Conservation (phyloP, 1,140 invertebrate genomes). For the Cryptotermes secundus region DNA sequence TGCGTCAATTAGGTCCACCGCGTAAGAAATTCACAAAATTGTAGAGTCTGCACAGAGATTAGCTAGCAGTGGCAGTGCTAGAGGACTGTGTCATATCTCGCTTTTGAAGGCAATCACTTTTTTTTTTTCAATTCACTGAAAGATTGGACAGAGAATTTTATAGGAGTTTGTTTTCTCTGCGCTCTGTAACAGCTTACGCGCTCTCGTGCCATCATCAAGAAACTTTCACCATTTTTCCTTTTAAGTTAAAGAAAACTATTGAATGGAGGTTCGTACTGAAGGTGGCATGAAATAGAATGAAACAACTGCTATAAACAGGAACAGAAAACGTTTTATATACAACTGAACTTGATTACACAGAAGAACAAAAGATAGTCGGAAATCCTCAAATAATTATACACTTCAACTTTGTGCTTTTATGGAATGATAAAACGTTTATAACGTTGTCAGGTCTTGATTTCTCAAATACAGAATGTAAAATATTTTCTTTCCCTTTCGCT, state of each 20-base stretch:
- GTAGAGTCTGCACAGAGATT: too few species aligned
- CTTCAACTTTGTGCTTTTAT: not conserved
- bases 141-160: not conserved
- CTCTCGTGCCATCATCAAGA: not conserved
- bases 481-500: not conserved
- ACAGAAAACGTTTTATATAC: not conserved
- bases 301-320: not conserved
- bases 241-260: not conserved
- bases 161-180: not conserved
- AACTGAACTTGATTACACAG: not conserved
- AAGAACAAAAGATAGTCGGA: not conserved
- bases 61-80: too few species aligned
- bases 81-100: not conserved
- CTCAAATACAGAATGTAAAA: not conserved
- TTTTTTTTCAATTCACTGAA: not conserved
- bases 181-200: not conserved
- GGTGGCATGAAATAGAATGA: not conserved
- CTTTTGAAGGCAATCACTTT: not conserved
- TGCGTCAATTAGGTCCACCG: too few species aligned
- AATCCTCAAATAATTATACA: not conserved
- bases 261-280: not conserved
- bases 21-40: too few species aligned
- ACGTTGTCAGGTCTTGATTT: too few species aligned
- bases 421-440: not conserved
- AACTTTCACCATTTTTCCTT: not conserved